Evolutionary conservation across 1,140 invertebrate genomes (phyloP).

Genomic region (Nasonia giraulti): DNA sequence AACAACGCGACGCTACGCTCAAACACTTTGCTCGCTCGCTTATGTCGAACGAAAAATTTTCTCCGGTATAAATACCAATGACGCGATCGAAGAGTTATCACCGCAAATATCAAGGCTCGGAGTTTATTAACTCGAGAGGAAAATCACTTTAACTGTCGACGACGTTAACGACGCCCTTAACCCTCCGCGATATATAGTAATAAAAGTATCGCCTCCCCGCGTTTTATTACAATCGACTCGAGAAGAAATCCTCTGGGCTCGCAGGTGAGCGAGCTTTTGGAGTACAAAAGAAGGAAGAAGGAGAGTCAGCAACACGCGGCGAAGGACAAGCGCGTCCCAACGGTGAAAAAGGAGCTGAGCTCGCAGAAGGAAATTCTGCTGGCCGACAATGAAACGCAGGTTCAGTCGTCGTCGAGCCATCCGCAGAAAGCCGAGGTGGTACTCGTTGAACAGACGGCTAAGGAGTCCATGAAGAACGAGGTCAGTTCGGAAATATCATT

Average conservation of each 20-base stretch:
- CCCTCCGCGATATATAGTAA: background rate
- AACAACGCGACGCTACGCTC: background rate
- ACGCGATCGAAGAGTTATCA: no score
- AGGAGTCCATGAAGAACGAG: background rate
- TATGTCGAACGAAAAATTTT: no score
- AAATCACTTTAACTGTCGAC: constrained; percentile 19
- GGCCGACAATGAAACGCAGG: constrained; percentile 61
- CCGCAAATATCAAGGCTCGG: background rate
- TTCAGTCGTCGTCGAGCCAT: constrained; percentile 35
- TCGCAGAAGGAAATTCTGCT: constrained; percentile 66
- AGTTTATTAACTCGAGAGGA: constrained; percentile 33
- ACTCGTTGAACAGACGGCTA: background rate
- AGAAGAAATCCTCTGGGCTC: background rate
- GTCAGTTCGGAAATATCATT: background rate
- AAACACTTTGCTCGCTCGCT: no score
- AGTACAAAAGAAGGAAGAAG: constrained; percentile 58
- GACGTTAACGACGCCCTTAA: constrained; percentile 43
- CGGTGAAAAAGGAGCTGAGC: constrained; percentile 69
- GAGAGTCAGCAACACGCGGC: constrained; percentile 11
- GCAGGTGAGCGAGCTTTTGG: constrained; percentile 63
- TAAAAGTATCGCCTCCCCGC: background rate
- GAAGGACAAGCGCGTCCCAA: constrained; percentile 67
- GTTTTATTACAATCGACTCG: background rate
- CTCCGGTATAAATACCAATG: no score
- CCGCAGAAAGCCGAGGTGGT: background rate